A percentile compares a stretch with the other conserved stretches of the same genome.
Evolutionary conservation across 2,888 invertebrate species (phyloP).

Genomic region (Orthosia cruda): DNA sequence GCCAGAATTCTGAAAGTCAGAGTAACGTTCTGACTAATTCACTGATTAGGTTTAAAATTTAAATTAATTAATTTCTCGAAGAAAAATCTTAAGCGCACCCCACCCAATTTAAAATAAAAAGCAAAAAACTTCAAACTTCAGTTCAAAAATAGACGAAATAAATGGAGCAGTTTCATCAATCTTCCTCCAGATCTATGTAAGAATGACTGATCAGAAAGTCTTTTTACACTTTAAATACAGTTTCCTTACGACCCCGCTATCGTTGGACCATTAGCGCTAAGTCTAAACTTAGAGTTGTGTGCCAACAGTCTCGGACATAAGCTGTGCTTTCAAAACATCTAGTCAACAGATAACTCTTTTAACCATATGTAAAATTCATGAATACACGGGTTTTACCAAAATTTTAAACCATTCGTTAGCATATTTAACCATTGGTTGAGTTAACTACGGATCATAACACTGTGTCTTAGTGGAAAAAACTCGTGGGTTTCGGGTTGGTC

Average conservation of each 20-base stretch:
- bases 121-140: not conserved
- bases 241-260: constrained; percentile 10
- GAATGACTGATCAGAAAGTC: constrained; percentile 34
- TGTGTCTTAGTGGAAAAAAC: too few relatives aligned
- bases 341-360: constrained; percentile 10
- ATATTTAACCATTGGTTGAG: too few relatives aligned
- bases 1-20: too few relatives aligned
- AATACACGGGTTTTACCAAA: too few relatives aligned
- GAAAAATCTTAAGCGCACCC: too few relatives aligned
- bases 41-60: not conserved
- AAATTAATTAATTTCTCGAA: too few relatives aligned
- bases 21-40: not conserved
- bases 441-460: too few relatives aligned
- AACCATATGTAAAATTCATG: constrained; percentile 7
- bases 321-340: too few relatives aligned
- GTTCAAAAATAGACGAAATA: not conserved
- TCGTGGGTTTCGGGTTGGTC: too few relatives aligned
- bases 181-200: constrained; percentile 13
- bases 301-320: constrained; percentile 40
- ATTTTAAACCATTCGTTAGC: too few relatives aligned
- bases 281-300: constrained; percentile 36
- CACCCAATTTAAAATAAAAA: not conserved
- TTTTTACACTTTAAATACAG: constrained; percentile 21
- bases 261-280: constrained; percentile 34
- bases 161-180: constrained; percentile 38